Percentiles rank a stretch among this genome's conserved stretches.
phyloP scores from a whole-genome alignment of 2,113 vertebrate genomes.

The Fulica atra region DNA sequence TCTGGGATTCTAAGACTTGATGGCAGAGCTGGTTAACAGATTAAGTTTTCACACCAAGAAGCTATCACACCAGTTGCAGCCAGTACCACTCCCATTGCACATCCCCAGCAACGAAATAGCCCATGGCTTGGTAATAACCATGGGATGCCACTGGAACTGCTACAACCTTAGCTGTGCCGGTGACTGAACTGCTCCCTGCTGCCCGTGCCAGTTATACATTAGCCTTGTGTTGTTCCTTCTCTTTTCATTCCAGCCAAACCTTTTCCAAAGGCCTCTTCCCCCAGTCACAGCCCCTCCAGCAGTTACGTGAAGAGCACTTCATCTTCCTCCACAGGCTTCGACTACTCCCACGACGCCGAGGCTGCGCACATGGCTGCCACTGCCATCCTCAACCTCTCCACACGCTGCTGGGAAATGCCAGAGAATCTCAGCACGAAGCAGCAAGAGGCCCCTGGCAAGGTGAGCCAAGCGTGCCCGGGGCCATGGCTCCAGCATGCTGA shows the following conservation, averaged over 20 bases:
- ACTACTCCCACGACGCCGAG: conserved; percentile 95
- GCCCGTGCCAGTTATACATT: background rate
- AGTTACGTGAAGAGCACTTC: conserved; percentile 86
- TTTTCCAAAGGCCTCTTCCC: conserved; percentile 87
- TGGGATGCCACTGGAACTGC: background rate
- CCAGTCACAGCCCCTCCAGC: conserved; percentile 84
- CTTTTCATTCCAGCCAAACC: conserved; percentile 81
- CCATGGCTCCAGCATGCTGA: rapidly evolving
- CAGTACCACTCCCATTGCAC: background rate
- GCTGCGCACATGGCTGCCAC: conserved; percentile 98
- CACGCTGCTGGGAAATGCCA: conserved; percentile 96
- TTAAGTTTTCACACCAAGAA: background rate
- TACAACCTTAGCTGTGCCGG: background rate
- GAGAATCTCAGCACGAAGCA: conserved; percentile 96
- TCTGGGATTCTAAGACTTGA: too few species aligned
- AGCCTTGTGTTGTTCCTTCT: conserved; percentile 57
- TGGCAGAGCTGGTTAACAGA: background rate
- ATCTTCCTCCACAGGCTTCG: conserved; percentile 86
- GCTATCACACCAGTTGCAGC: background rate
- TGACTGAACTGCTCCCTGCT: background rate
- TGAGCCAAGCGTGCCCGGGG: background rate
- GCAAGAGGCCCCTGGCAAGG: conserved; percentile 85
- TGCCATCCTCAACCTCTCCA: conserved; percentile 97
- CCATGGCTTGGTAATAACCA: background rate
- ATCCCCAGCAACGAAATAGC: background rate